Evolutionary conservation across 2,888 invertebrate genomes (phyloP).

Genomic region (Laspeyria flexula): DNA sequence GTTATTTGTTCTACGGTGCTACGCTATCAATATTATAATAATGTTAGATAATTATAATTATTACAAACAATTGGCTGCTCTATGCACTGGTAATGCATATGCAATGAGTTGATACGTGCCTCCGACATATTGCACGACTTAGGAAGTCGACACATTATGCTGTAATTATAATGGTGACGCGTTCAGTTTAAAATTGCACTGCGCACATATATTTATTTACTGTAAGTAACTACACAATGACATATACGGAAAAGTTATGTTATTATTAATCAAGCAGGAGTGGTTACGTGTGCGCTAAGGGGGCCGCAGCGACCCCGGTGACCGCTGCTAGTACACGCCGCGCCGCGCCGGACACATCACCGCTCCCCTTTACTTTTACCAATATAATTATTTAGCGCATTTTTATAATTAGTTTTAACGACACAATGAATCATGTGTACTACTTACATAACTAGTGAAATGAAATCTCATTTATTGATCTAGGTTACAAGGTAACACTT

Average conservation of each 20-base stretch:
- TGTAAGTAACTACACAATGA: background rate
- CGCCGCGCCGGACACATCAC: too few species aligned
- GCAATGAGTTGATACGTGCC: constrained; percentile 9
- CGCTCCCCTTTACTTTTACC: too few species aligned
- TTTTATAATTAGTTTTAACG: background rate
- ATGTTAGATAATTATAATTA: constrained; percentile 1
- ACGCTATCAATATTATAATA: background rate
- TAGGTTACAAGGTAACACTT: too few species aligned
- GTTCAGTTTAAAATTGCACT: constrained; percentile 2
- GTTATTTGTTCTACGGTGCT: constrained; percentile 5
- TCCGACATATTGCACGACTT: constrained; percentile 6
- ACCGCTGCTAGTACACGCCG: too few species aligned
- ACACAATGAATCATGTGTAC: background rate
- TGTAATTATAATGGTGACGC: constrained; percentile 11
- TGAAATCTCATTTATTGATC: too few species aligned
- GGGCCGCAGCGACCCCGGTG: background rate
- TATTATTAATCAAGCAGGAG: constrained; percentile 3
- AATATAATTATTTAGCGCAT: too few species aligned
- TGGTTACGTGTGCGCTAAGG: background rate
- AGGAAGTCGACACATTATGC: background rate
- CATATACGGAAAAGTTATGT: background rate
- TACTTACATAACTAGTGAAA: too few species aligned
- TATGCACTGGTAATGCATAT: constrained; percentile 8
- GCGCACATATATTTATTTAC: background rate
- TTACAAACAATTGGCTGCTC: constrained; percentile 2